A percentile compares a stretch with the other conserved stretches of the same genome.
Conservation (phyloP, 2,888 invertebrate genomes). For the Crocallis elinguaria region DNA sequence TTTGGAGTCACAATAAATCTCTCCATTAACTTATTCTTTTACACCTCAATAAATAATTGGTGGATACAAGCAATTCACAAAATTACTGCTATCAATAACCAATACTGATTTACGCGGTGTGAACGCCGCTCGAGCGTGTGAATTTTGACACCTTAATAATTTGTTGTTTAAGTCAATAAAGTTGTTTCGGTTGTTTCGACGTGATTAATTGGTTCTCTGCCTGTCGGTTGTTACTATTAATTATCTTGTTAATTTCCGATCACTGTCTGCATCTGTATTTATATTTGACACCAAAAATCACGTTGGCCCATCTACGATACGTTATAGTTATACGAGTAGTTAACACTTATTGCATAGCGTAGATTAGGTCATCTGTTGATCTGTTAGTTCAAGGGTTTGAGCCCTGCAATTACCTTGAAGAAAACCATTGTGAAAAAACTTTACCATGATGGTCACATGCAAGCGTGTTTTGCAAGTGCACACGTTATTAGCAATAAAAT, state of each 20-base stretch:
- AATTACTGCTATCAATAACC: slow-evolving; percentile 51
- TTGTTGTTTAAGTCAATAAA: slow-evolving; percentile 47
- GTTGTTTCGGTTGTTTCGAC: slow-evolving; percentile 30
- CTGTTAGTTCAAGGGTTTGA: too few relatives aligned
- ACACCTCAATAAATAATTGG: slow-evolving; percentile 31
- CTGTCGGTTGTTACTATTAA: neutral
- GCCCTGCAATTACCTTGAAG: too few relatives aligned
- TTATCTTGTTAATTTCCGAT: neutral
- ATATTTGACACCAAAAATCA: too few relatives aligned
- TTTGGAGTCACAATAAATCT: neutral
- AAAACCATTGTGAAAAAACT: too few relatives aligned
- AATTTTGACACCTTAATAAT: slow-evolving; percentile 51
- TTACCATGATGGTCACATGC: too few relatives aligned
- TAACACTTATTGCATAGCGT: too few relatives aligned
- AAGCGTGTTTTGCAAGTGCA: too few relatives aligned
- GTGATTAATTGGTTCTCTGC: slow-evolving; percentile 18
- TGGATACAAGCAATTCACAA: slow-evolving; percentile 51
- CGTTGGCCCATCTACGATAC: too few relatives aligned
- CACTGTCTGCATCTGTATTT: neutral
- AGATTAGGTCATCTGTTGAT: too few relatives aligned
- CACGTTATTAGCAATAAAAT: too few relatives aligned
- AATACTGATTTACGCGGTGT: slow-evolving; percentile 47
- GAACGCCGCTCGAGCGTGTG: slow-evolving; percentile 50
- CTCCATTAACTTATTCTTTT: neutral
- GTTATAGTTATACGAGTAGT: too few relatives aligned